Percentiles rank a stretch among this genome's conserved stretches.
These are phyloP conservation scores for Hippopotamus amphibius DNA, from an alignment of 2,113 vertebrate genomes.

Conservation along the genomic window DNA sequence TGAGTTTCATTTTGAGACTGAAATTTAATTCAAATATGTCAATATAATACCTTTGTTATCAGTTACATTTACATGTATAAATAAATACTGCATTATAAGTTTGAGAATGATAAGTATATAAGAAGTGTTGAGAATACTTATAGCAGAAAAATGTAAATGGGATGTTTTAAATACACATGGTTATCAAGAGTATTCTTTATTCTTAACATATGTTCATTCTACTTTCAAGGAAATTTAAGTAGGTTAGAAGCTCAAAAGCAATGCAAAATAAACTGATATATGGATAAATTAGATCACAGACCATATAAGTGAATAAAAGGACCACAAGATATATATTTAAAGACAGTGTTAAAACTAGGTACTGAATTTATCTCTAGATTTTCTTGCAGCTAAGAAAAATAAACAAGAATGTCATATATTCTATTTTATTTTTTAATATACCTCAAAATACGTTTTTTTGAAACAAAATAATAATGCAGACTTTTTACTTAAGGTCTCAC, in stretches of 20 bases:
- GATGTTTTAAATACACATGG: not conserved
- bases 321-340: not conserved
- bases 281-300: not conserved
- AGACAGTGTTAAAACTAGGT: not conserved
- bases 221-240: not conserved
- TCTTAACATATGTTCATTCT: not conserved
- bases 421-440: not conserved
- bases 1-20: not conserved
- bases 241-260: not conserved
- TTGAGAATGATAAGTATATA: not conserved
- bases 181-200: not conserved
- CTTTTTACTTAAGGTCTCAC: not conserved
- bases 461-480: not conserved
- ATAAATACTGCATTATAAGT: not conserved
- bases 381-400: not conserved
- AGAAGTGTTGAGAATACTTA: not conserved
- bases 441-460: not conserved
- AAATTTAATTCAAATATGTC: constrained; percentile 24
- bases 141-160: not conserved
- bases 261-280: not conserved
- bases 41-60: not conserved
- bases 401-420: not conserved
- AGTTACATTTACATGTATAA: not conserved
- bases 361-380: not conserved
- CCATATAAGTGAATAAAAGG: not conserved